Base-by-base conservation (phyloP, 2,113 vertebrate species). In the Setophaga kirtlandii region DNA sequence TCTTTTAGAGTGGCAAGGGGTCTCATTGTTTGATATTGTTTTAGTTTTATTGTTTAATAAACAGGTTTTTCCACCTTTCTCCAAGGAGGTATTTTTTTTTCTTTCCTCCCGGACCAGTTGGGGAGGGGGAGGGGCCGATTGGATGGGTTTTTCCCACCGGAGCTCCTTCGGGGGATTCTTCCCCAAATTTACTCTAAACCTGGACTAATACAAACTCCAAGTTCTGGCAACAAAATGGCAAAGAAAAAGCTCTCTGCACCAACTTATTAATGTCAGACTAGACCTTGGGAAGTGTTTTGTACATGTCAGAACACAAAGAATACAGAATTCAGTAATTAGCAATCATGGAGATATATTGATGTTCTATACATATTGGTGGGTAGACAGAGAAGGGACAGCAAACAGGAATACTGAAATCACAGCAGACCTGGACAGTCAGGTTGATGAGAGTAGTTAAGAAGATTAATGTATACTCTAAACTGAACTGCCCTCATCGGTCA, bases 371-470 rank as follows among this genome's bases (percentile, higher is more conserved):
- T 70, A 73, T 1, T 77, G 58, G 60, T 82, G 35, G 49, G 50
- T 55, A 92, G 71, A 92, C 67, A 91, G 78, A 75, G 52, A 52
- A 92, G 79, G 42, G 46, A 59, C 17, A n/a, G 63, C 73, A 80
- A 92, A 87, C 60, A 69, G 31, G 35, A 83, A 20, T 7, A 50
- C 28, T 67, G 68, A 80, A 87, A 83, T 47, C 19, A 18, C 5
- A 59, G 52, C 49, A 83, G 64, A 60, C 59, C 59, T 94, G 81
- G 86, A 96, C 85, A 96, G 95, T 95, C 92, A 91, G 75, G 97
- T 96, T 98, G 97, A 98, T 97, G 94, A 97, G 92, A 94, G 94
- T 60, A 96, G 96, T 97, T 97, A 97, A 97, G 95, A 98, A 98
- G 98, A 98, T 97, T 97, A 98, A 98, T 97, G 96, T 75, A 63